Evolutionary conservation across 2,888 invertebrate genomes (phyloP), one percentile per base, ranked within the genome.

Genomic region (Hipparchia sbordonii): DNA sequence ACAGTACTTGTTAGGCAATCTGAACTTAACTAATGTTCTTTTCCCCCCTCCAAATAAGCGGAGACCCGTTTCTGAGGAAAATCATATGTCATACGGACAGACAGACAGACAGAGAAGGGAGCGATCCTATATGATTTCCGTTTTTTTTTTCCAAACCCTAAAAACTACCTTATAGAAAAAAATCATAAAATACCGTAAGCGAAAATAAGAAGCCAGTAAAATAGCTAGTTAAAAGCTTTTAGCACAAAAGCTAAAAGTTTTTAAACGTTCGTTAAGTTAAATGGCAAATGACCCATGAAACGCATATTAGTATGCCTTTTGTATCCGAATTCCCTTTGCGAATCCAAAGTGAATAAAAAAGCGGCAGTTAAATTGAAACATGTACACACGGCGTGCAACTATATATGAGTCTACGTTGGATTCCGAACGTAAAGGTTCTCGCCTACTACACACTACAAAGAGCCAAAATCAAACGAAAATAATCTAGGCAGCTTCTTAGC

Each of bases 301-400:
- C 67, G 33, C 39, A 52, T 57, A 63, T 70, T 52, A 65, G 65
- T 23, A 54, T 45, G 52, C 59, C 70, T 72, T 74, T 72, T 74
- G 70, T 72, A 71, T 56, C 70, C 39, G 65, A 71, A 66, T 61
- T 72, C 71, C 46, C 61, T 45, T 57, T 67, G 13, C 45, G 70
- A 60, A 54, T 59, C 68, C 68, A 60, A 61, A 65, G 71, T 65
- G 71, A 72, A 70, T 71, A 74, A 72, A 75, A 72, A 71, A 54
- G 63, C 67, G 65, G 68, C 60, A 72, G 66, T 71, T 61, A 66
- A 73, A 67, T 73, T 73, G 71, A 73, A 71, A 71, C 68, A 68
- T 73, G 72, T 65, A 61, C 70, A 68, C 72, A 51, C 66, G 12
- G 51, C 57, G 56, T 46, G 51, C 52, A 10, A 45, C 39, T 69